A percentile compares a stretch with the other conserved stretches of the same genome.
Evolutionary conservation across 2,113 vertebrate species (phyloP).

Genomic region (Cryptoleucopteryx plumbea): DNA sequence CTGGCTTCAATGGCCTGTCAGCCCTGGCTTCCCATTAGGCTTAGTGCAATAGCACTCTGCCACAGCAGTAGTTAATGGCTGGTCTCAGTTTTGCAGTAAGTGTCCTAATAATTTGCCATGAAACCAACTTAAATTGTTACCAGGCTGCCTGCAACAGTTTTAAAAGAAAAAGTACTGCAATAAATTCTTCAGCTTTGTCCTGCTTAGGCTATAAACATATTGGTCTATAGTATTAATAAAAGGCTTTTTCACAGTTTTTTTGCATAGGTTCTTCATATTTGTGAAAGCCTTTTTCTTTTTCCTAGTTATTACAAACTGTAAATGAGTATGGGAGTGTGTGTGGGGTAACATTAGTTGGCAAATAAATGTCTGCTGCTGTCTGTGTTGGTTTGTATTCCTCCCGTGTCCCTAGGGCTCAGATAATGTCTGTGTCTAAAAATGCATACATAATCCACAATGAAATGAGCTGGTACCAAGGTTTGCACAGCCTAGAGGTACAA

Average conservation of each 20-base stretch:
- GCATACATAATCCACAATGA: conserved; percentile 46
- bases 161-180: neutral
- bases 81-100: conserved; percentile 32
- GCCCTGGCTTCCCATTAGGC: neutral
- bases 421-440: conserved; percentile 62
- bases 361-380: conserved; percentile 44
- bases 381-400: conserved; percentile 33
- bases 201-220: neutral
- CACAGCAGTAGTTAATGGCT: neutral
- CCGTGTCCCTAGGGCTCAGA: conserved; percentile 27
- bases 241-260: conserved; percentile 8
- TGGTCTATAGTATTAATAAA: conserved; percentile 30
- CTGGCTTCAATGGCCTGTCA: neutral
- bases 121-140: conserved; percentile 24
- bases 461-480: conserved; percentile 52
- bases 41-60: neutral
- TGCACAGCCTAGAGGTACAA: conserved; percentile 40
- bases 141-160: conserved; percentile 18
- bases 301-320: conserved; percentile 10
- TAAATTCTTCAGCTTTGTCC: neutral
- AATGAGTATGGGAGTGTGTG: neutral
- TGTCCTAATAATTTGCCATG: conserved; percentile 40
- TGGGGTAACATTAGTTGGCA: neutral
- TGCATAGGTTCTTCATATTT: neutral
- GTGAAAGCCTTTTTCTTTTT: conserved; percentile 1